Conservation (phyloP, 2,113 vertebrate species). For the Amphiprion ocellaris region DNA sequence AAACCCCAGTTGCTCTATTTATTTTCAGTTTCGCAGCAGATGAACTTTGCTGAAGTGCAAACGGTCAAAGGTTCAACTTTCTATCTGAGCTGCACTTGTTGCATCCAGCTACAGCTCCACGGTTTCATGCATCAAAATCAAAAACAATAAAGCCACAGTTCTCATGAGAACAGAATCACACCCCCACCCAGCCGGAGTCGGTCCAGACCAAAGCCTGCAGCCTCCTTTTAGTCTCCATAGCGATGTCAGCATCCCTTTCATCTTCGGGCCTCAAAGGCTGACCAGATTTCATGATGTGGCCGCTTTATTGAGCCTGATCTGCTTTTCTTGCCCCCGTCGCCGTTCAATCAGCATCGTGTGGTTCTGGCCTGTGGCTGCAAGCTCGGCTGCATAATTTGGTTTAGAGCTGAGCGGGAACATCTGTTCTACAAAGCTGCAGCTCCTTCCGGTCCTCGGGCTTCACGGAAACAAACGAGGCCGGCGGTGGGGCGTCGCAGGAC, state of each 20-base stretch:
- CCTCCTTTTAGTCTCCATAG: conserved; percentile 75
- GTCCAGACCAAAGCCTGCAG: conserved; percentile 56
- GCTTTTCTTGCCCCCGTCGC: conserved; percentile 68
- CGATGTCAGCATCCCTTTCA: conserved; percentile 74
- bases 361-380: conserved; percentile 65
- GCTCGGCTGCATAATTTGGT: conserved; percentile 77
- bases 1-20: not conserved
- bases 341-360: conserved; percentile 71
- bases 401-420: conserved; percentile 80
- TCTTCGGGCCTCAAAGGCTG: conserved; percentile 70
- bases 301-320: conserved; percentile 74
- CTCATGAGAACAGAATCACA: conserved; percentile 39
- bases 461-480: conserved; percentile 55
- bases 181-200: not conserved
- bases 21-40: not conserved
- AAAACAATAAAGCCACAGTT: conserved; percentile 30
- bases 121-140: conserved; percentile 22
- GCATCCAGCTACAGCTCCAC: not conserved
- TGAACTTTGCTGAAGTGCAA: conserved; percentile 5
- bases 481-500: conserved; percentile 13
- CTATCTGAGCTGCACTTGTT: conserved; percentile 11
- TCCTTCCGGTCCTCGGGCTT: conserved; percentile 61
- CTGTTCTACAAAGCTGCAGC: conserved; percentile 77
- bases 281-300: conserved; percentile 78
- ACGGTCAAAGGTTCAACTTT: conserved; percentile 15